These are phyloP conservation scores for Samia ricini DNA, from an alignment of 1,140 invertebrate species.

Conservation along the genomic window DNA sequence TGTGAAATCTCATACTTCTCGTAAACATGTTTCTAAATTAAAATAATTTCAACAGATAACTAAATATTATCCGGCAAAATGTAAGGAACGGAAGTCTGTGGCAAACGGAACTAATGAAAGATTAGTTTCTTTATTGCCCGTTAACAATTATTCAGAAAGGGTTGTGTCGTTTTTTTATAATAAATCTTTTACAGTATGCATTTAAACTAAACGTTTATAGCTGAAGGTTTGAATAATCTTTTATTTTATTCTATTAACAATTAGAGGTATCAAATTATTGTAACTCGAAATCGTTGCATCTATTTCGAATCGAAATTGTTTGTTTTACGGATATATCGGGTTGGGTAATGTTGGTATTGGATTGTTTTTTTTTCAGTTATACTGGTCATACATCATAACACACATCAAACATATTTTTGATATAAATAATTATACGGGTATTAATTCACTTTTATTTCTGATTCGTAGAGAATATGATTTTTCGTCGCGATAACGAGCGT, in stretches of 20 bases:
- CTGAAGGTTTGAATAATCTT: conserved; percentile 12
- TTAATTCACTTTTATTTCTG: too few species aligned
- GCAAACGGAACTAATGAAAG: conserved; percentile 39
- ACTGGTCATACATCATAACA: too few species aligned
- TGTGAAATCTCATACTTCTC: too few species aligned
- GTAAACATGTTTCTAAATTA: not conserved
- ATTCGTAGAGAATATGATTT: too few species aligned
- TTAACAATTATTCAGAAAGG: not conserved
- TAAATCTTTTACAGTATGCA: conserved; percentile 13
- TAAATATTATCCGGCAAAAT: too few species aligned
- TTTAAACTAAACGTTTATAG: conserved; percentile 20
- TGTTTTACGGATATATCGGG: conserved; percentile 55
- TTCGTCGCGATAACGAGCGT: too few species aligned
- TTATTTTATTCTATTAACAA: not conserved
- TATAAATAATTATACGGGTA: too few species aligned
- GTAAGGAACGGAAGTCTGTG: conserved; percentile 9
- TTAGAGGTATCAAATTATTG: conserved; percentile 1
- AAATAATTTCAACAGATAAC: not conserved
- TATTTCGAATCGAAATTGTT: conserved; percentile 67
- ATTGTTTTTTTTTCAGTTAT: too few species aligned
- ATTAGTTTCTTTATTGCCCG: conserved; percentile 39
- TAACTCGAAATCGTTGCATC: conserved; percentile 55
- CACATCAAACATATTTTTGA: too few species aligned
- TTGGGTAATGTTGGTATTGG: conserved; percentile 2
- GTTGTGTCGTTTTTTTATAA: conserved; percentile 5